Evolutionary conservation across 64 coral and sea anemone species (phyloP), one percentile per base, ranked within the genome.

Genomic region (Dendrophyllia cribrosa): DNA sequence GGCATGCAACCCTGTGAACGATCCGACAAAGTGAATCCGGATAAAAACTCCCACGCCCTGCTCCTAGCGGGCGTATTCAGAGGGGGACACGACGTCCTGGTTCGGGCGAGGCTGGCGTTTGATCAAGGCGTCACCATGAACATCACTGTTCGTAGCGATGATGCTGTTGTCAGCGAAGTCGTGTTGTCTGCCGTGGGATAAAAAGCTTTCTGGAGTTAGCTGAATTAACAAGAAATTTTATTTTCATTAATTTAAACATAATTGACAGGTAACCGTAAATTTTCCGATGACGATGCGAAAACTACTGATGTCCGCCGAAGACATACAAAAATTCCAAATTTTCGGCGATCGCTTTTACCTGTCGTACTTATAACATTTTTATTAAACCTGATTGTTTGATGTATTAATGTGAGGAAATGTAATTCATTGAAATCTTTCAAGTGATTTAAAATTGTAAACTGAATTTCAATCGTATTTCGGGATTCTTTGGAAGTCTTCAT

Each of bases 1-100:
- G 97, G 97, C 23, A 99, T 99, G 97, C 97, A 99, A 50, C 97
- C 97, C 2, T 99, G 97, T 51, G 97, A 99, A 47, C 87, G 97
- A 52, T 91, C 91, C 26, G 97, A 99, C 66, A 92, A 89, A 86
- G 97, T 99, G 4, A 85, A 95, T 63, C 71, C 91, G 22, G 97
- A 95, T 15, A 96, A 96, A 86, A 99, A 92, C 69, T 96, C 97
- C 1, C 97, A 99, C 45, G 94, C 91, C 22, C 76, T 99, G 1
- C 83, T 99, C 14, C 61, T 99, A 9, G 97, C 97, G 50, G 97
- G 97, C n/a, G 94, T 96, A 21, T 99, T 94, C 66, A 94, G 97
- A 16, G 97, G 97, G 5, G 94, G 94, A 10, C 87, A 96, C 62
- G 97, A 99, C 55, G 97, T 99, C 26, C 77, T 99, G 4, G 97